These are phyloP conservation scores for Agriotes lineatus DNA, from an alignment of 2,888 invertebrate genomes.

Conservation along the genomic window DNA sequence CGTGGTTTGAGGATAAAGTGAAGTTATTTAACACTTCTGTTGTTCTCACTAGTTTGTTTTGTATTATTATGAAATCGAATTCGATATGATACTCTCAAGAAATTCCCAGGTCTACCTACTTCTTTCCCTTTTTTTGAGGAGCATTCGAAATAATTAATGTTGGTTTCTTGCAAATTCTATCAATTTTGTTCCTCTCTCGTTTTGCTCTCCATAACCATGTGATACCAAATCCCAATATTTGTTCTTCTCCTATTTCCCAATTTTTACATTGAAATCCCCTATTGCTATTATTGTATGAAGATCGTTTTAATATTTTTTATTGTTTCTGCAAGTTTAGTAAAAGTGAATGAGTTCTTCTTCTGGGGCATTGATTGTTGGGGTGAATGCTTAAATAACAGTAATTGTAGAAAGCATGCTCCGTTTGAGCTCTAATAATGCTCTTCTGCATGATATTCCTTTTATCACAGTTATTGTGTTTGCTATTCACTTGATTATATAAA, in stretches of 20 bases:
- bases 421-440: neutral
- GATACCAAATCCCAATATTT: neutral
- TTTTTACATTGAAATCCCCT: neutral
- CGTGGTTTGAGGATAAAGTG: neutral
- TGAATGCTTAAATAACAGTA: no score
- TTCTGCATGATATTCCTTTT: neutral
- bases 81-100: no score
- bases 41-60: neutral
- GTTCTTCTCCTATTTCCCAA: neutral
- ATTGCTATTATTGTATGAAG: neutral
- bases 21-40: slow-evolving; percentile 1
- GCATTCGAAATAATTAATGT: neutral
- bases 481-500: neutral
- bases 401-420: neutral
- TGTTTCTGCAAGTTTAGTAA: no score
- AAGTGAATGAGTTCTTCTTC: no score
- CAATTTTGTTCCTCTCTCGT: neutral
- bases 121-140: neutral
- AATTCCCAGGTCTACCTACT: neutral
- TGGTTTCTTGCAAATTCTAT: neutral
- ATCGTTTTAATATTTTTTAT: neutral
- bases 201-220: neutral
- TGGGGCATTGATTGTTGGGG: no score
- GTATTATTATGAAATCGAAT: neutral
- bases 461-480: neutral